A percentile compares a stretch with the other conserved stretches of the same genome.
Conservation (phyloP, 2,797 vertebrate genomes). For the Sphenodon punctatus region DNA sequence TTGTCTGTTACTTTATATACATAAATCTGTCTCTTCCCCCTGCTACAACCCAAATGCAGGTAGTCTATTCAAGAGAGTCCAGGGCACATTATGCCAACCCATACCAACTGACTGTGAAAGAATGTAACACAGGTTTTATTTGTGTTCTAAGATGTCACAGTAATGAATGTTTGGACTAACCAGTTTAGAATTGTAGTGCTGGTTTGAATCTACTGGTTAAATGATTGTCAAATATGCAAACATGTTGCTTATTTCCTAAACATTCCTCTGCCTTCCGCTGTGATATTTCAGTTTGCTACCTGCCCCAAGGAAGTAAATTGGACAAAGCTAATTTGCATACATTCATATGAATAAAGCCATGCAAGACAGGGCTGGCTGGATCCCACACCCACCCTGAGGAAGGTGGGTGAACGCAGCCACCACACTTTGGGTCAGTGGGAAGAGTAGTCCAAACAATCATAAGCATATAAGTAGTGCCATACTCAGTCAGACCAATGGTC, state of each 20-base stretch:
- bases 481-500: no score
- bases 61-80: neutral
- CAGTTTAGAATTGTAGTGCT: constrained; percentile 33
- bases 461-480: no score
- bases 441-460: no score
- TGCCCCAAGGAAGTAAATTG: no score
- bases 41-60: neutral
- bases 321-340: no score
- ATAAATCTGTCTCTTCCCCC: neutral
- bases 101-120: neutral
- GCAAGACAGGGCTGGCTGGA: no score
- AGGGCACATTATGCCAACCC: fast-evolving
- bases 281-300: no score
- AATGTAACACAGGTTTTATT: neutral
- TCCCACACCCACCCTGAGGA: no score
- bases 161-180: fast-evolving
- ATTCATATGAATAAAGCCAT: no score
- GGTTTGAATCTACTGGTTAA: constrained; percentile 3
- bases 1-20: neutral
- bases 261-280: constrained; percentile 57
- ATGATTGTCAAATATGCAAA: neutral
- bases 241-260: constrained; percentile 13
- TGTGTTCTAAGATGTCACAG: constrained; percentile 6
- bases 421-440: no score
- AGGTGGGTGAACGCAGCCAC: no score